These are phyloP conservation scores for Ctenosaura bakeri DNA, from an alignment of 2,797 vertebrate genomes.

Conservation along the genomic window DNA sequence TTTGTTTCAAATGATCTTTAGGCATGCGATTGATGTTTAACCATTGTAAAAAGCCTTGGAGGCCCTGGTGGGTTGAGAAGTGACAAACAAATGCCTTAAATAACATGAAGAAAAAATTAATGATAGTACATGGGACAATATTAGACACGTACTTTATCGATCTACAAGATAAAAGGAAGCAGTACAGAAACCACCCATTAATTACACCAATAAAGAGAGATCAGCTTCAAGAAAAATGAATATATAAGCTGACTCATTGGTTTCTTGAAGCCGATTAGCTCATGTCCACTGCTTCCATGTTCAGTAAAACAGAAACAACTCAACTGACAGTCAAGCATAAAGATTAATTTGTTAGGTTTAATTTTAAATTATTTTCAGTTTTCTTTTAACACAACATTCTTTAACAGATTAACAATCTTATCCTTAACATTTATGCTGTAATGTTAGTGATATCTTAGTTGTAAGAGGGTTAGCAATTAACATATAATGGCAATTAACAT, in stretches of 20 bases:
- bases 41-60: no score
- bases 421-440: neutral
- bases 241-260: neutral
- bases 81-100: no score
- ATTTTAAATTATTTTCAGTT: neutral
- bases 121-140: neutral
- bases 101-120: neutral
- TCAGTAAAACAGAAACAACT: neutral
- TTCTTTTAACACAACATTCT: neutral
- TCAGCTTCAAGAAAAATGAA: neutral
- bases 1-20: no score
- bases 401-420: neutral
- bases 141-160: neutral
- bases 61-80: no score
- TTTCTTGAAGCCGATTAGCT: neutral
- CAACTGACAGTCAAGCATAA: neutral
- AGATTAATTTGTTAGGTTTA: neutral
- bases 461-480: neutral
- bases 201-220: neutral
- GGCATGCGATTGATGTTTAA: no score
- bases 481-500: neutral
- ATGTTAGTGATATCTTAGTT: neutral
- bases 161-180: neutral
- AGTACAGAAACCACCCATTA: neutral
- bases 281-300: neutral